Conservation (phyloP, 2,113 vertebrate species). For the Leucosticte australis region DNA sequence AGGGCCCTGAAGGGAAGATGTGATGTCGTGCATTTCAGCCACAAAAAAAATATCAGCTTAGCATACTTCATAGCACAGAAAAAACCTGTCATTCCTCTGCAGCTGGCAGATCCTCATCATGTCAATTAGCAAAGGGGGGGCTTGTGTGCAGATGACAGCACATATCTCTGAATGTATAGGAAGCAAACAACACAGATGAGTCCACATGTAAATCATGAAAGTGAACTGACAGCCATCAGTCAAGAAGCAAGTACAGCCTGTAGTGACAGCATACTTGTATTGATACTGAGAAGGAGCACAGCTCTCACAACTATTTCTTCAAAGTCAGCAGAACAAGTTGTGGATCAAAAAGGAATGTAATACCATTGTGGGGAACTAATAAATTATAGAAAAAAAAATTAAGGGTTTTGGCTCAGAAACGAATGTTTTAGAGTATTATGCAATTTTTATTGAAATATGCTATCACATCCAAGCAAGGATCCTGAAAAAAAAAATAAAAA, state of each 20-base stretch:
- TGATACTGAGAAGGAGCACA: not conserved
- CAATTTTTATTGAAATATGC: not conserved
- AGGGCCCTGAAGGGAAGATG: not conserved
- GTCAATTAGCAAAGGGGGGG: not conserved
- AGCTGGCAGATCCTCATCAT: not conserved
- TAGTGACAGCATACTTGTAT: not conserved
- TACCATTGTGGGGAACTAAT: rapidly evolving
- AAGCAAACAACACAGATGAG: not conserved
- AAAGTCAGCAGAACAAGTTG: not conserved
- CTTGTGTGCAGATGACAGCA: not conserved
- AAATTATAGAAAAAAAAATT: not conserved
- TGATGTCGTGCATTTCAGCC: not conserved
- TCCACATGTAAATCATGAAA: not conserved
- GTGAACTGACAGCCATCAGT: not conserved
- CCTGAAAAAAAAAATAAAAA: not conserved
- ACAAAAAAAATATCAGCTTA: not conserved
- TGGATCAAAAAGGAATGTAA: not conserved
- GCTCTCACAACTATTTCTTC: not conserved
- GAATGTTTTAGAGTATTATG: not conserved
- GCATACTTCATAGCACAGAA: not conserved
- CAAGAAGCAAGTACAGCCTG: not conserved
- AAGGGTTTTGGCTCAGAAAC: not conserved
- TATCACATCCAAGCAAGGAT: not conserved
- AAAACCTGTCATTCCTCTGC: not conserved
- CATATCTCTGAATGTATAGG: no score